Percentiles rank a stretch among this genome's conserved stretches.
phyloP scores from a whole-genome alignment of 2,113 vertebrate genomes.

The Lepidiolamprologus cunningtoni region DNA sequence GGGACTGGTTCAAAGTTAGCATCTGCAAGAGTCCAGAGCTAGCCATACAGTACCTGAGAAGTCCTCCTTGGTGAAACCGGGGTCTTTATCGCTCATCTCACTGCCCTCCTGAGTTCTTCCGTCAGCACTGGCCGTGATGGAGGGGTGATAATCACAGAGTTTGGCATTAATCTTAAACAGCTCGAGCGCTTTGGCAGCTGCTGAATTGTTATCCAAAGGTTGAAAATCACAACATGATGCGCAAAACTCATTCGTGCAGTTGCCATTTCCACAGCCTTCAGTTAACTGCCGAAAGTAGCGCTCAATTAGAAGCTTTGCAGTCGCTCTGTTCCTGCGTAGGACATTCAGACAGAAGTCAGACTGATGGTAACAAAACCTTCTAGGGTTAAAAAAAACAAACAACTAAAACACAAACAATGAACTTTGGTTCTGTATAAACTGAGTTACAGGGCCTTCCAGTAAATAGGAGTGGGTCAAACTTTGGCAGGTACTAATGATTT shows the following conservation, averaged over 20 bases:
- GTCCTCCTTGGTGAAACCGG: constrained; percentile 73
- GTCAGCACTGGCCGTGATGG: constrained; percentile 80
- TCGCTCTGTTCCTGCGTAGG: constrained; percentile 95
- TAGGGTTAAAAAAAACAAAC: background rate
- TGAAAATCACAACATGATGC: constrained; percentile 89
- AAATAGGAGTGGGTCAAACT: background rate
- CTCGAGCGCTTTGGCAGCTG: constrained; percentile 96
- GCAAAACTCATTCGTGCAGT: constrained; percentile 98
- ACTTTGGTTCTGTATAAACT: background rate
- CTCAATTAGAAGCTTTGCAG: constrained; percentile 99
- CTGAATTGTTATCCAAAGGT: constrained; percentile 95
- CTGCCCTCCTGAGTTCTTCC: constrained; percentile 72
- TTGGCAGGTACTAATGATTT: background rate
- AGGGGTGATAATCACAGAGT: constrained; percentile 94
- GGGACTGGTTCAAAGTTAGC: background rate
- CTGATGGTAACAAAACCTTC: background rate
- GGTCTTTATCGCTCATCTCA: constrained; percentile 80
- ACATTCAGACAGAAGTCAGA: constrained; percentile 78
- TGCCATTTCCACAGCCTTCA: constrained; percentile 98
- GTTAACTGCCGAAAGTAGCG: constrained; percentile 99
- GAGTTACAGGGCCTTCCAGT: background rate
- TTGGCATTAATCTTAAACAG: constrained; percentile 97
- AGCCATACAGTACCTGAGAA: constrained; percentile 80
- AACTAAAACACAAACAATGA: background rate
- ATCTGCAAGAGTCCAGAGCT: background rate